Conservation (phyloP, 2,888 invertebrate genomes). For the Folsomia manolachei region DNA sequence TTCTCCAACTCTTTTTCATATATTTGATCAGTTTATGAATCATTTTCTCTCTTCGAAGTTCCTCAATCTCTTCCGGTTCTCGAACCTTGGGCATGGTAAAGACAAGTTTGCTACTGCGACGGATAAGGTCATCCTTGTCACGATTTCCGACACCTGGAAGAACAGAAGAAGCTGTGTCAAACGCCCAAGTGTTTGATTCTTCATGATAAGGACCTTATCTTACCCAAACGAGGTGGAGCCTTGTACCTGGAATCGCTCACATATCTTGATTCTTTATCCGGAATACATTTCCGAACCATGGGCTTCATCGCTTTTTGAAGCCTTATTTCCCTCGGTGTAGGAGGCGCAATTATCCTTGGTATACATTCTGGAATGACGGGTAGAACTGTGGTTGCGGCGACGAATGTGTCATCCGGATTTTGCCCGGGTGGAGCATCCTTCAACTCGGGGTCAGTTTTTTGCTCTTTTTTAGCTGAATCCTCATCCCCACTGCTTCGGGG, state of each 20-base stretch:
- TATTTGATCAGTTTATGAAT: slow-evolving; percentile 42
- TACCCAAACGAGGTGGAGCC: background rate
- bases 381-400: background rate
- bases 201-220: too few relatives aligned
- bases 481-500: background rate
- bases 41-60: slow-evolving; percentile 26
- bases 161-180: too few relatives aligned
- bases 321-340: background rate
- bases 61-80: slow-evolving; percentile 27
- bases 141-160: background rate
- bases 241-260: background rate
- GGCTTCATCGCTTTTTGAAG: slow-evolving; percentile 11
- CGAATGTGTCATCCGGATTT: background rate
- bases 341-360: background rate
- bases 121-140: background rate
- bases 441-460: too few relatives aligned
- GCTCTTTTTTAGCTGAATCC: background rate
- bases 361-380: background rate
- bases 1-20: slow-evolving; percentile 43
- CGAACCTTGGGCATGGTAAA: slow-evolving; percentile 34
- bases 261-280: background rate
- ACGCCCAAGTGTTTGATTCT: background rate
- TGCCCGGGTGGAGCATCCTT: background rate
- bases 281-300: slow-evolving; percentile 9
- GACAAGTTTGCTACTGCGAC: slow-evolving; percentile 23